Evolutionary conservation across 2,888 invertebrate genomes (phyloP).

Genomic region (Andricus curvator): DNA sequence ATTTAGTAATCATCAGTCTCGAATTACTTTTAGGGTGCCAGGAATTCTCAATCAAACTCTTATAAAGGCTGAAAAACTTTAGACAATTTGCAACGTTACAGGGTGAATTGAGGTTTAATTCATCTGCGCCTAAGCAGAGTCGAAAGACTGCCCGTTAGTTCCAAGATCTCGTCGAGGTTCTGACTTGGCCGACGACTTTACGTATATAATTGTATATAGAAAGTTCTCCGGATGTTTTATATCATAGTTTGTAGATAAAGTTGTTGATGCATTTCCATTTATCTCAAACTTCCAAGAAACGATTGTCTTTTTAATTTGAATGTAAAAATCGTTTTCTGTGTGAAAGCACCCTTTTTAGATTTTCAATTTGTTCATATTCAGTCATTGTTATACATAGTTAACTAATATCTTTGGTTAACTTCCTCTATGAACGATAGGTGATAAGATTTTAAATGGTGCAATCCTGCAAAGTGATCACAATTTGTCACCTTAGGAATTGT

Average conservation of each 20-base stretch:
- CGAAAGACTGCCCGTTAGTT: conserved; percentile 19
- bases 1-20: background rate
- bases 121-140: background rate
- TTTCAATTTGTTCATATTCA: background rate
- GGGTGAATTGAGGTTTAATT: conserved; percentile 10
- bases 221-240: conserved; percentile 12
- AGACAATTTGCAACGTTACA: conserved; percentile 14
- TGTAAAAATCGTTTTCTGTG: background rate
- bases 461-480: conserved; percentile 5
- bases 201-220: conserved; percentile 30
- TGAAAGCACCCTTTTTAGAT: background rate
- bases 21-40: background rate
- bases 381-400: no score
- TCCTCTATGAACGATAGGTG: background rate
- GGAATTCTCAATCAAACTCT: conserved; percentile 6
- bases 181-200: background rate
- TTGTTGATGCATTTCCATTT: background rate
- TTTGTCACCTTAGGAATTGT: background rate
- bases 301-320: background rate
- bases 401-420: background rate
- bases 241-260: conserved; percentile 19
- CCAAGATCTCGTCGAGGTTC: background rate
- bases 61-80: conserved; percentile 12
- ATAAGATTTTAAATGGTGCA: conserved; percentile 11
- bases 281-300: conserved; percentile 6